Base-by-base conservation (phyloP, 2,888 invertebrate genomes). In the Augiades crinisus region DNA sequence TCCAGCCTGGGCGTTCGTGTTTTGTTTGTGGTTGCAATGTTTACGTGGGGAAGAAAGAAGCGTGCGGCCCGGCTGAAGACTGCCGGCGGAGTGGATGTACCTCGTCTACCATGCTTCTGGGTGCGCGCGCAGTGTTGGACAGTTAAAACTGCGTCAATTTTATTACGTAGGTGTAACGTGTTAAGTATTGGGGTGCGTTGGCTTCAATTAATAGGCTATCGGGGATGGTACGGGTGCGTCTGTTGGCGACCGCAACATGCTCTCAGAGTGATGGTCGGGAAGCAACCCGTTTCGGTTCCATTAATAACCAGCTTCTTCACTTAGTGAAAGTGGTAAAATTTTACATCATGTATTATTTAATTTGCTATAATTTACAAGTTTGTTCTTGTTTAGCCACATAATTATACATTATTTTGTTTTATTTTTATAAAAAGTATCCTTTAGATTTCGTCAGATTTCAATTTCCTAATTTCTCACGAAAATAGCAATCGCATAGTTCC, bases 61-160 rank as follows among this genome's bases (percentile, higher is more conserved):
- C 88, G 88, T 82, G 88, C 75, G 68, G 79, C 88, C 88, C 79
- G 81, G 88, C 86, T 82, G 86, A 73, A 64, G 61, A 87, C 88
- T 89, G 81, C 85, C 88, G 88, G 86, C 86, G 77, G 65, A 84
- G 80, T 88, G 78, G 71, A 30, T 30, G n/a, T 19, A 19, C 19
- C 19, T 19, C 64, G 52, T 66, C 61, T 67, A 5, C 62, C 75
- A 68, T 66, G 76, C 68, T 75, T 63, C 45, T 60, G 45, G 53
- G 49, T 86, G 87, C 88, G 87, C 87, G 87, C 88, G 87, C 87
- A 87, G 40, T 64, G 59, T 47, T 50, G 51, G 49, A 51, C 57
- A 31, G 54, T 59, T 55, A 63, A 60, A 61, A 62, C 63, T 62
- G 66, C 65, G 67, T 65, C 62, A 62, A 63, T 65, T 64, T 64